These are phyloP conservation scores for Heteromyza rotundicornis DNA, from an alignment of 2,888 invertebrate species.

Conservation along the genomic window DNA sequence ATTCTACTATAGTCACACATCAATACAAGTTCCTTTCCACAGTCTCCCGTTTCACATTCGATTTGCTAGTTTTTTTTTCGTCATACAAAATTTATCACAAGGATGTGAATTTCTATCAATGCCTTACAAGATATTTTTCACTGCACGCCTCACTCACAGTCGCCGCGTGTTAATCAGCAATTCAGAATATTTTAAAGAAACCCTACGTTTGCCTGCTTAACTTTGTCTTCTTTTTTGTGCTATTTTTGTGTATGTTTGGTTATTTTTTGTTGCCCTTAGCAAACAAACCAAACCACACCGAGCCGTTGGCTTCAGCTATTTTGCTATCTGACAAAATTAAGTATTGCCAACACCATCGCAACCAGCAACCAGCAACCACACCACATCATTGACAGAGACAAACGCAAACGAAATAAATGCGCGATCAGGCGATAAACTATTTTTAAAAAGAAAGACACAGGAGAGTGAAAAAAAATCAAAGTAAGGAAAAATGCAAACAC, in stretches of 20 bases:
- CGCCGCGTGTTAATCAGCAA: not conserved
- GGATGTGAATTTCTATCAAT: no score
- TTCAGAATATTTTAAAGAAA: not conserved
- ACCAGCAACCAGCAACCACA: not conserved
- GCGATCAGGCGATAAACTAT: constrained; percentile 53
- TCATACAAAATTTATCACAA: no score
- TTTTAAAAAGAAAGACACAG: constrained; percentile 49
- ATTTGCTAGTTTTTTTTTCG: no score
- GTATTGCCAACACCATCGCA: not conserved
- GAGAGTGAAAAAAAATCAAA: constrained; percentile 19
- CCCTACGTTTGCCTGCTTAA: not conserved
- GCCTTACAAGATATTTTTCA: no score
- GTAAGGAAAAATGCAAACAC: constrained; percentile 1
- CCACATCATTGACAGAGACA: not conserved
- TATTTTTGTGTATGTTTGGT: not conserved
- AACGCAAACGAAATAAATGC: constrained; percentile 51
- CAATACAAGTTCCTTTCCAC: no score
- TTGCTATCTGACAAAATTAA: not conserved
- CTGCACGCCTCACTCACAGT: no score
- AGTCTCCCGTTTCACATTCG: no score
- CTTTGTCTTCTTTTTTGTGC: no score
- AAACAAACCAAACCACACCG: not conserved
- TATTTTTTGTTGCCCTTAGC: not conserved
- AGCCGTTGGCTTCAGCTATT: not conserved
- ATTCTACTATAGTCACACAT: no score